A percentile compares a stretch with the other conserved stretches of the same genome.
phyloP scores from a whole-genome alignment of 2,888 invertebrate species.

The Protonemura montana region DNA sequence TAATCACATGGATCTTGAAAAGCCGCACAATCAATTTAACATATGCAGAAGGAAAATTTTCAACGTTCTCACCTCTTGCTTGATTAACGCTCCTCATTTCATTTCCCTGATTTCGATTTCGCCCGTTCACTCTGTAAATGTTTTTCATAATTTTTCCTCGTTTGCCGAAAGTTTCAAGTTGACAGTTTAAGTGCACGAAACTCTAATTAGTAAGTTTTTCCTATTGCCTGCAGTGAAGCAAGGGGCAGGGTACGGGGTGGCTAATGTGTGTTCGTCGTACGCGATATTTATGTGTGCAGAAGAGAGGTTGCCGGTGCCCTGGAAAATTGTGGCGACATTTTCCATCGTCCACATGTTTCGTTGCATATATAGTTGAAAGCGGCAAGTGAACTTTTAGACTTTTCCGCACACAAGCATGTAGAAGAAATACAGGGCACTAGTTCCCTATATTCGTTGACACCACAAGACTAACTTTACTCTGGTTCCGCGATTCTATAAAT shows the following conservation, averaged over 20 bases:
- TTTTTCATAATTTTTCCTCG: constrained; percentile 12
- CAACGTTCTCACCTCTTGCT: background rate
- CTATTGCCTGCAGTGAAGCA: background rate
- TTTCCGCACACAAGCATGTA: background rate
- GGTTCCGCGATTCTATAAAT: background rate
- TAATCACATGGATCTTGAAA: too few species aligned
- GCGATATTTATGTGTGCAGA: background rate
- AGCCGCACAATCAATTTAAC: background rate
- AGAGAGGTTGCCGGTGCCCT: background rate
- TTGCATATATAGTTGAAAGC: background rate
- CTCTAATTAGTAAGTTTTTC: constrained; percentile 7
- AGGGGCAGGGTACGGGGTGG: background rate
- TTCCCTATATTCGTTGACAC: background rate
- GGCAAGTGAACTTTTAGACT: background rate
- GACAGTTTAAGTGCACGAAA: constrained; percentile 12
- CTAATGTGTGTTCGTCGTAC: constrained; percentile 2
- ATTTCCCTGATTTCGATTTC: background rate
- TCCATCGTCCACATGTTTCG: background rate
- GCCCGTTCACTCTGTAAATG: background rate
- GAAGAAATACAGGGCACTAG: background rate
- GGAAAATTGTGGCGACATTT: background rate
- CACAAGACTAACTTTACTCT: background rate
- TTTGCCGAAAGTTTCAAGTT: constrained; percentile 12
- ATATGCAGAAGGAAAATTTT: background rate
- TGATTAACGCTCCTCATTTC: background rate